phyloP scores from a whole-genome alignment of 2,888 invertebrate species.

The Hirudinaria manillensis region DNA sequence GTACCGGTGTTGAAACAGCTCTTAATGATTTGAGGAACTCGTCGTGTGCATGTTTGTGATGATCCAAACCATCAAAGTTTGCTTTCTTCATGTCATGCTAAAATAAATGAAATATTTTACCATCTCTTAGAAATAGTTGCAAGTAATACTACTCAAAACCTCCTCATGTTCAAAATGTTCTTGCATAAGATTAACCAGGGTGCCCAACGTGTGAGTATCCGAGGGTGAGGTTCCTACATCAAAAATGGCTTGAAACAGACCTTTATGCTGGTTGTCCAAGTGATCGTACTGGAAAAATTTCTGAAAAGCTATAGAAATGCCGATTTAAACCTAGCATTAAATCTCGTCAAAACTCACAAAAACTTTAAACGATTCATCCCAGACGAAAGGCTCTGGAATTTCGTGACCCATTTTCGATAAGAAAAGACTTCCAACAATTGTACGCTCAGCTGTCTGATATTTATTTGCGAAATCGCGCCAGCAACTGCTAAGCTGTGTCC shows the following conservation, averaged over 20 bases:
- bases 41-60: slow-evolving; percentile 13
- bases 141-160: slow-evolving; percentile 12
- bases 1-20: not conserved
- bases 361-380: slow-evolving; percentile 32
- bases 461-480: not conserved
- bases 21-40: not conserved
- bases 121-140: too few species aligned
- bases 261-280: slow-evolving; percentile 32
- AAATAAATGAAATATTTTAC: not conserved
- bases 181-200: slow-evolving; percentile 10
- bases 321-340: not conserved
- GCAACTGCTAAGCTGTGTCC: not conserved
- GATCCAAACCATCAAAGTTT: slow-evolving; percentile 8
- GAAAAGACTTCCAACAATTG: not conserved
- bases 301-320: not conserved
- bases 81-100: slow-evolving; percentile 27
- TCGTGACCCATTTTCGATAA: slow-evolving; percentile 17
- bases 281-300: slow-evolving; percentile 30
- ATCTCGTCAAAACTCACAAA: slow-evolving; percentile 25
- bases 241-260: slow-evolving; percentile 33
- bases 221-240: slow-evolving; percentile 18
- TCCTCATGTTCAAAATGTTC: slow-evolving; percentile 32
- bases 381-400: slow-evolving; percentile 31
- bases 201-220: slow-evolving; percentile 8
- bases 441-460: not conserved